phyloP scores from a whole-genome alignment of 2,113 vertebrate species.

The Clarias macrocephalus region DNA sequence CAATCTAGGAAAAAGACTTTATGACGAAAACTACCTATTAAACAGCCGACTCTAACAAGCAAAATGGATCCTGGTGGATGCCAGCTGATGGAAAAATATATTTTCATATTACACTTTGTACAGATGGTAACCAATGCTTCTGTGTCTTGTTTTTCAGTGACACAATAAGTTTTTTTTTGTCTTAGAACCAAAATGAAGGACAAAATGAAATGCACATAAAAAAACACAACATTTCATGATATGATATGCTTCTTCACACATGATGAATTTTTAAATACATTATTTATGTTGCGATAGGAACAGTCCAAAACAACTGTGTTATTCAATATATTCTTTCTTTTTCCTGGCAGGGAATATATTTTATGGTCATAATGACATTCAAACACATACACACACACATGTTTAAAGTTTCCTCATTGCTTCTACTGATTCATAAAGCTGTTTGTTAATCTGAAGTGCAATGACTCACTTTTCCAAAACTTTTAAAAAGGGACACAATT shows the following conservation, averaged over 20 bases:
- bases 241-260: conserved; percentile 59
- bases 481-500: conserved; percentile 49
- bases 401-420: conserved; percentile 37
- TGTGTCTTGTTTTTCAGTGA: neutral
- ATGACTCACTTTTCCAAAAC: conserved; percentile 59
- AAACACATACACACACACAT: conserved; percentile 20
- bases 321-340: conserved; percentile 43
- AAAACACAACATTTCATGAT: conserved; percentile 57
- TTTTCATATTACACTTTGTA: conserved; percentile 28
- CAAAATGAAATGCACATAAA: conserved; percentile 20
- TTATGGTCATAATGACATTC: conserved; percentile 49
- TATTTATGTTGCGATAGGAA: conserved; percentile 79
- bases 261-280: conserved; percentile 75
- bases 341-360: conserved; percentile 38
- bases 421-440: conserved; percentile 45
- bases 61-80: conserved; percentile 51
- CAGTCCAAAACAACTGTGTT: conserved; percentile 62
- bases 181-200: conserved; percentile 9
- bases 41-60: conserved; percentile 24
- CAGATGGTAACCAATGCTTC: conserved; percentile 8
- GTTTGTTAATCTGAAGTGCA: conserved; percentile 68
- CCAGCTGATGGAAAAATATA: conserved; percentile 47
- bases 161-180: conserved; percentile 31
- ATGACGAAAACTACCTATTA: conserved; percentile 61
- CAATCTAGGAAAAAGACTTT: conserved; percentile 38